These are phyloP conservation scores for Ptilorrhoa leucosticta DNA, from an alignment of 2,113 vertebrate genomes.

Conservation along the genomic window DNA sequence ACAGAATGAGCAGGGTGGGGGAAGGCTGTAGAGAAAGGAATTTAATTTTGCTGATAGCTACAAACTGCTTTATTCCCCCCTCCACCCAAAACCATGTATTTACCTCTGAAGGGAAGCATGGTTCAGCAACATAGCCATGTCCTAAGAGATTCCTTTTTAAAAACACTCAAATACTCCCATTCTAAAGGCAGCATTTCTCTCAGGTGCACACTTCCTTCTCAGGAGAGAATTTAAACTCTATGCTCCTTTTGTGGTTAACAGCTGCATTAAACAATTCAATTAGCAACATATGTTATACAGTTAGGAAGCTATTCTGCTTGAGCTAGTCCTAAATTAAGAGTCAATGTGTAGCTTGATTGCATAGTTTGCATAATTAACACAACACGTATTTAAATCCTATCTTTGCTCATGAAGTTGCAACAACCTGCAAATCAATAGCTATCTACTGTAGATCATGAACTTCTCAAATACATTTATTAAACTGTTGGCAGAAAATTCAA, in stretches of 20 bases:
- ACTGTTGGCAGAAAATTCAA: neutral
- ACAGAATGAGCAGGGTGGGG: fast-evolving
- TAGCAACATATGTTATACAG: neutral
- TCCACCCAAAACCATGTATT: neutral
- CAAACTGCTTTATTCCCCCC: neutral
- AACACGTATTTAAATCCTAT: neutral
- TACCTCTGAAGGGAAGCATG: neutral
- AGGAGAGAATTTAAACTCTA: neutral
- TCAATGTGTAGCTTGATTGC: neutral
- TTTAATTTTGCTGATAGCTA: neutral
- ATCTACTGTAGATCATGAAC: neutral
- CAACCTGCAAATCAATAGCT: neutral
- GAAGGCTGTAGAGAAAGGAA: neutral
- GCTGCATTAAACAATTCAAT: neutral
- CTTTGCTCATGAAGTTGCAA: neutral
- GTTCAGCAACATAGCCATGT: neutral
- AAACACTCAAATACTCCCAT: neutral
- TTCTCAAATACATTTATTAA: neutral
- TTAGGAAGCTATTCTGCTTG: neutral
- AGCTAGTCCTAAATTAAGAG: neutral
- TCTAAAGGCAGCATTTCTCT: neutral
- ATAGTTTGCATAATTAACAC: neutral
- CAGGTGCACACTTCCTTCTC: neutral
- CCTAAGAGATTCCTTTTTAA: neutral
- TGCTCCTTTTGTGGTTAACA: neutral